Percentiles rank a stretch among this genome's conserved stretches.
Evolutionary conservation across 2,797 vertebrate species (phyloP).

Genomic region (Sebastolobus altivelis): DNA sequence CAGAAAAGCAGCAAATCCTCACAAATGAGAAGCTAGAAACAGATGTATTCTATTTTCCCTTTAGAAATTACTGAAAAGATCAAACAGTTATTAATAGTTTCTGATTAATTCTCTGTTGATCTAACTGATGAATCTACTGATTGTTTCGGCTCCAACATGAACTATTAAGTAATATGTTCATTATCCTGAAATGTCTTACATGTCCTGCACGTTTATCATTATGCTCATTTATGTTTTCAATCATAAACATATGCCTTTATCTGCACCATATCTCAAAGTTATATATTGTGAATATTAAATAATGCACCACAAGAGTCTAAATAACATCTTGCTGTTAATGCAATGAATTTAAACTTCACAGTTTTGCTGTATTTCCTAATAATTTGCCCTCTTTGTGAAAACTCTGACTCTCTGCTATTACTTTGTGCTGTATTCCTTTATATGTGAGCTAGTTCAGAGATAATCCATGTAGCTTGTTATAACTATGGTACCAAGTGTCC

Average conservation of each 20-base stretch:
- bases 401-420: slow-evolving; percentile 32
- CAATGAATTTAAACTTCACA: slow-evolving; percentile 26
- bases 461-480: slow-evolving; percentile 62
- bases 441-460: slow-evolving; percentile 35
- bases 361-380: slow-evolving; percentile 42
- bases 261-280: background rate
- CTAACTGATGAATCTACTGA: background rate
- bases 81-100: background rate
- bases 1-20: background rate
- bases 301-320: background rate
- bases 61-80: background rate
- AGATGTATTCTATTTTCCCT: background rate
- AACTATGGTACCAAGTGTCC: slow-evolving; percentile 48
- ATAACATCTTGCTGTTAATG: background rate
- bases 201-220: background rate
- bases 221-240: background rate
- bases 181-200: background rate
- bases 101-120: background rate
- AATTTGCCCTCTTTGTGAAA: slow-evolving; percentile 45
- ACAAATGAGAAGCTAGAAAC: background rate
- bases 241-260: background rate
- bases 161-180: background rate
- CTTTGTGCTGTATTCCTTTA: slow-evolving; percentile 62
- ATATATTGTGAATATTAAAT: background rate
- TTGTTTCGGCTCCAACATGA: background rate